Conservation (phyloP, 2,888 invertebrate genomes). For the Junonia oenone region DNA sequence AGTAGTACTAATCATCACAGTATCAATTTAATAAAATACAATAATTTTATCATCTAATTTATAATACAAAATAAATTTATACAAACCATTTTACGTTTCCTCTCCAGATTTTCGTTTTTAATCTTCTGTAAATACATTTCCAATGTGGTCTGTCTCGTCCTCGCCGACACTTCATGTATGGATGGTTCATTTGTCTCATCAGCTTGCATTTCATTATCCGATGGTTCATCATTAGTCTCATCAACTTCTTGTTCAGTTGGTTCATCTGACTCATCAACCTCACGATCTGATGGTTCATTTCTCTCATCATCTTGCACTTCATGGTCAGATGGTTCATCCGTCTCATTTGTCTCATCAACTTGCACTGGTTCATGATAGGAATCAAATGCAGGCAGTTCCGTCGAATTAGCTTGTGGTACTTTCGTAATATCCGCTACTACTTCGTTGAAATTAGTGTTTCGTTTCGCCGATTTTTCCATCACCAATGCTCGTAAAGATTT, state of each 20-base stretch:
- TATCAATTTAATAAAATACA: no score
- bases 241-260: no score
- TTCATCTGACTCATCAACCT: no score
- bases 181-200: no score
- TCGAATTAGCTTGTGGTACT: conserved; percentile 17
- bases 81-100: conserved; percentile 51
- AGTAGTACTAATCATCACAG: no score
- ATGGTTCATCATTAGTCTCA: no score
- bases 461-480: conserved; percentile 64
- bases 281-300: no score
- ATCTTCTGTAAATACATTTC: conserved; percentile 50
- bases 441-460: conserved; percentile 37
- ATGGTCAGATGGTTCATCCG: conserved; percentile 13
- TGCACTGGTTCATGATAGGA: conserved; percentile 18
- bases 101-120: conserved; percentile 46
- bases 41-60: no score
- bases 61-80: no score
- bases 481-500: conserved; percentile 63
- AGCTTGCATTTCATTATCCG: no score
- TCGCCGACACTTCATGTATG: conserved; percentile 46
- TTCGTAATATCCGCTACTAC: no score
- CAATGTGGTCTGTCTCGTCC: conserved; percentile 42
- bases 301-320: no score
- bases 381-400: conserved; percentile 20
- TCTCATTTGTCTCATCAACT: conserved; percentile 4